These are phyloP conservation scores for Anableps anableps DNA, from an alignment of 2,797 vertebrate genomes.

Conservation along the genomic window DNA sequence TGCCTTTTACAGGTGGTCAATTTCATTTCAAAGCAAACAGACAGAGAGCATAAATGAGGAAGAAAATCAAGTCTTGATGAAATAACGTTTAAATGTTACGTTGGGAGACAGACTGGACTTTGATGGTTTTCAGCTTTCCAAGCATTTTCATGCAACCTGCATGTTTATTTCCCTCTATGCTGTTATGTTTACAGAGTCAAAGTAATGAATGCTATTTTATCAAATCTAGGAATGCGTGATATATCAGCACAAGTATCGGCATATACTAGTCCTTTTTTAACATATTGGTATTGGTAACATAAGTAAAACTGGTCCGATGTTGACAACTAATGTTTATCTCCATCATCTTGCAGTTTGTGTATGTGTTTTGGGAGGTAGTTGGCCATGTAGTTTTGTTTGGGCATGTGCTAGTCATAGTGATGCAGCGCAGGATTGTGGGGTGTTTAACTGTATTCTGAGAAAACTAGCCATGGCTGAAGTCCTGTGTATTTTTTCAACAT, in stretches of 20 bases:
- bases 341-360: background rate
- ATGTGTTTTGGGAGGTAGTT: background rate
- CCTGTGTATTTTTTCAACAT: too few relatives aligned
- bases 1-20: constrained; percentile 5
- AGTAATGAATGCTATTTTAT: background rate
- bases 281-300: background rate
- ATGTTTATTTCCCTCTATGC: constrained; percentile 29
- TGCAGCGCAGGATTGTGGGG: too few relatives aligned
- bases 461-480: too few relatives aligned
- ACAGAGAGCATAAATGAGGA: background rate
- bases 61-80: constrained; percentile 14
- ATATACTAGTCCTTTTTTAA: background rate
- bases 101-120: constrained; percentile 32
- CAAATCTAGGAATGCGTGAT: background rate
- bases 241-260: background rate
- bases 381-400: background rate
- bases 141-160: constrained; percentile 17
- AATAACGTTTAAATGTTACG: constrained; percentile 21
- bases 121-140: constrained; percentile 22
- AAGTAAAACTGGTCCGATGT: background rate
- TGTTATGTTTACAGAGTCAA: constrained; percentile 2
- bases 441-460: too few relatives aligned
- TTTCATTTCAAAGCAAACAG: constrained; percentile 13
- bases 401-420: background rate
- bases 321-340: background rate